Evolutionary conservation across 2,888 invertebrate species (phyloP).

Genomic region (Drosophila diplacantha): DNA sequence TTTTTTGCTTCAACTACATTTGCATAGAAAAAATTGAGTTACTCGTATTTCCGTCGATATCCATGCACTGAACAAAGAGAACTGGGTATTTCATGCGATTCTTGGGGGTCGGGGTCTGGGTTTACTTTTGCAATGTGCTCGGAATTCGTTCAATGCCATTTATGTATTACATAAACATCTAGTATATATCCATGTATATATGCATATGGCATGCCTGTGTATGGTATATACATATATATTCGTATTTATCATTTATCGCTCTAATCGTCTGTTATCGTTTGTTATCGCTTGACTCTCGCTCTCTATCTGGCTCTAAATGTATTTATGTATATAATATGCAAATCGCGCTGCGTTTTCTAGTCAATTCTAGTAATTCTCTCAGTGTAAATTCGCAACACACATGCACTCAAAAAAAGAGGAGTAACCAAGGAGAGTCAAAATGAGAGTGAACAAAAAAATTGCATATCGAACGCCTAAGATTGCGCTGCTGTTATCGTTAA

Average conservation of each 20-base stretch:
- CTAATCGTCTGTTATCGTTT: background rate
- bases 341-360: conserved; percentile 37
- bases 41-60: conserved; percentile 14
- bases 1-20: conserved; percentile 49
- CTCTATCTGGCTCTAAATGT: conserved; percentile 40
- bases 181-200: conserved; percentile 37
- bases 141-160: conserved; percentile 27
- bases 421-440: background rate
- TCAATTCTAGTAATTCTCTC: conserved; percentile 27
- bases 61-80: conserved; percentile 10
- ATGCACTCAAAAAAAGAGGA: background rate
- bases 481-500: conserved; percentile 18
- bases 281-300: conserved; percentile 43
- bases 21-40: conserved; percentile 54
- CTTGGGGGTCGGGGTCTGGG: background rate
- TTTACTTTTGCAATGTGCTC: conserved; percentile 25
- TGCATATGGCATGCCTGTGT: conserved; percentile 31
- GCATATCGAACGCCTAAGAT: conserved; percentile 22
- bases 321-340: conserved; percentile 38
- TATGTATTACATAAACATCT: conserved; percentile 63
- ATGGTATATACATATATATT: conserved; percentile 36
- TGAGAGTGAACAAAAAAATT: background rate
- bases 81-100: conserved; percentile 21
- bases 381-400: conserved; percentile 9
- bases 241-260: conserved; percentile 12